A percentile compares a stretch with the other conserved stretches of the same genome.
Evolutionary conservation across 1,140 invertebrate species (phyloP).

Genomic region (Penaeus indicus): DNA sequence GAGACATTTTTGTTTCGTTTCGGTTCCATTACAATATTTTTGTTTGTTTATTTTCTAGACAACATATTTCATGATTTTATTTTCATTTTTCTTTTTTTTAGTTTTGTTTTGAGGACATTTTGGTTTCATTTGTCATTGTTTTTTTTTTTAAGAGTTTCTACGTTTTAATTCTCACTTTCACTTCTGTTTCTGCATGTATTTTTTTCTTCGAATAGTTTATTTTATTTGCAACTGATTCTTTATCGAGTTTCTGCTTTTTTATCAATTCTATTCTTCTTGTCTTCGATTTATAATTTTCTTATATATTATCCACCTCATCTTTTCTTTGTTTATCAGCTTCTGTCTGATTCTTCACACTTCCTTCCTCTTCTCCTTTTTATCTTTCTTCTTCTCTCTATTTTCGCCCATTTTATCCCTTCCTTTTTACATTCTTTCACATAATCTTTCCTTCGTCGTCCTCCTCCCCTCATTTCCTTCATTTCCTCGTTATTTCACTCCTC

Average conservation of each 20-base stretch:
- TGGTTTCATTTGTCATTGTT: no score
- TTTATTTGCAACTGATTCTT: no score
- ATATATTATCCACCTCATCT: background rate
- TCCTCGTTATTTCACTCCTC: background rate
- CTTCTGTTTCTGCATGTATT: no score
- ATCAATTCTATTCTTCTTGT: background rate
- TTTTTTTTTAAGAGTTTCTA: no score
- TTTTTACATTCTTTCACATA: background rate
- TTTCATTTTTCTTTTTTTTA: no score
- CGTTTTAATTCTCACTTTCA: no score
- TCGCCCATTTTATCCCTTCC: background rate
- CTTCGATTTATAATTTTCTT: background rate
- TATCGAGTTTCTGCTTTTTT: background rate
- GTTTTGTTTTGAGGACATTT: no score
- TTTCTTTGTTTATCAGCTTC: background rate
- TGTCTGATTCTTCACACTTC: background rate
- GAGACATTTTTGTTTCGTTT: no score
- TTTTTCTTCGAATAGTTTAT: no score
- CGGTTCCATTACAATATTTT: no score
- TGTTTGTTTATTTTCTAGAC: no score
- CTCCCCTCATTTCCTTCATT: background rate
- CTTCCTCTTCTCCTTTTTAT: background rate
- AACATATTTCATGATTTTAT: no score
- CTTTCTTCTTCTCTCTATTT: background rate
- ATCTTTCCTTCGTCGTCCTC: background rate